Evolutionary conservation across 2,888 invertebrate species (phyloP).

Genomic region (Ophraella communa): DNA sequence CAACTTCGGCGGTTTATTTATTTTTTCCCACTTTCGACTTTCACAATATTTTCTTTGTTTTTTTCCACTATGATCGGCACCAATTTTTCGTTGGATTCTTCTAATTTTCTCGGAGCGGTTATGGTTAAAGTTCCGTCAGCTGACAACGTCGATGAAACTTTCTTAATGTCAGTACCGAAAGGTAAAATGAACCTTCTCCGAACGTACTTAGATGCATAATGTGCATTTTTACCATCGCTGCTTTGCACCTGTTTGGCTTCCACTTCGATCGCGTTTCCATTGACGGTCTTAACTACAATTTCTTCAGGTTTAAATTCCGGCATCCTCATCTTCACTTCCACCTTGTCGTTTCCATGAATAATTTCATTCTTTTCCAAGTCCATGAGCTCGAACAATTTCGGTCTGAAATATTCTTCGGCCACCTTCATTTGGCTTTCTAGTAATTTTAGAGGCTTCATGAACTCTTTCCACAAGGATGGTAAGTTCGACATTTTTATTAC

Average conservation of each 20-base stretch:
- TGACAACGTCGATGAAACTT: conserved; percentile 78
- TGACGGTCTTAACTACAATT: conserved; percentile 77
- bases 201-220: conserved; percentile 77
- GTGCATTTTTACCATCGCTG: conserved; percentile 68
- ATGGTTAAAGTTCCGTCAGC: conserved; percentile 77
- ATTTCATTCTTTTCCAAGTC: conserved; percentile 48
- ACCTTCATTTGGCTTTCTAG: conserved; percentile 47
- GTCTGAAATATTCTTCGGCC: conserved; percentile 33
- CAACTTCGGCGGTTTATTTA: no score
- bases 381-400: conserved; percentile 46
- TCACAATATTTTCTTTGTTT: neutral
- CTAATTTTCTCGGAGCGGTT: conserved; percentile 65
- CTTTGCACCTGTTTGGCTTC: conserved; percentile 82
- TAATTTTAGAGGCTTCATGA: conserved; percentile 45
- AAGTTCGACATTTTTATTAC: conserved; percentile 42
- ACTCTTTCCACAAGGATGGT: conserved; percentile 43
- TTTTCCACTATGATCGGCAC: conserved; percentile 32
- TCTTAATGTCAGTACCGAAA: conserved; percentile 74
- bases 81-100: conserved; percentile 32
- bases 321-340: conserved; percentile 76
- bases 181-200: conserved; percentile 77
- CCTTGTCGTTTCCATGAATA: conserved; percentile 70
- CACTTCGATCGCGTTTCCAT: conserved; percentile 70
- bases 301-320: conserved; percentile 79
- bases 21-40: neutral